These are phyloP conservation scores for Nymphalis c-album DNA, from an alignment of 2,888 invertebrate genomes.

Conservation along the genomic window DNA sequence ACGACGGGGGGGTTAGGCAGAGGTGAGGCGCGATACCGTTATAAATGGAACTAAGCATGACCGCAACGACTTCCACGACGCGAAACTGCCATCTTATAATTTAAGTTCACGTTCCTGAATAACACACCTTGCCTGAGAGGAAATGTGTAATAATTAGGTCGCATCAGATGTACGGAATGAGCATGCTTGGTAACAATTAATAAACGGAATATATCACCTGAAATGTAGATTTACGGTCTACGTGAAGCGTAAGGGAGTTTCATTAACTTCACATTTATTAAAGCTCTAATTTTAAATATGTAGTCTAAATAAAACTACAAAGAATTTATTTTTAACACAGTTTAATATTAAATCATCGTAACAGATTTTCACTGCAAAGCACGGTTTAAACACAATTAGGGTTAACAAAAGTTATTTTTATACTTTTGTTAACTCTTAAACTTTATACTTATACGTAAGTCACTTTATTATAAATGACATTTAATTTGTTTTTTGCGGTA, in stretches of 20 bases:
- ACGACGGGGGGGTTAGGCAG: slow-evolving; percentile 59
- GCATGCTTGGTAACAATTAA: slow-evolving; percentile 27
- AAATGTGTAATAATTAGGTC: slow-evolving; percentile 34
- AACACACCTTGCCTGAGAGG: slow-evolving; percentile 41
- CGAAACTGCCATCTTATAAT: slow-evolving; percentile 50
- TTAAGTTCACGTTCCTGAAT: slow-evolving; percentile 52
- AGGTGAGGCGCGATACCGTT: slow-evolving; percentile 56
- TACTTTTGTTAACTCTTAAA: no score
- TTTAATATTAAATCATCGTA: no score
- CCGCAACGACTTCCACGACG: slow-evolving; percentile 60
- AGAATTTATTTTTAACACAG: neutral
- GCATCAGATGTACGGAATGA: slow-evolving; percentile 33
- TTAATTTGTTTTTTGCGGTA: no score
- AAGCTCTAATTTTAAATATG: neutral
- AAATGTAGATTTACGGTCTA: slow-evolving; percentile 16
- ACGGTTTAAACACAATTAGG: no score
- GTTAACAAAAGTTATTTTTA: no score
- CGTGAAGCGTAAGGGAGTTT: slow-evolving; percentile 10
- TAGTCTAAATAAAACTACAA: neutral
- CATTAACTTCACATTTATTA: slow-evolving; percentile 22
- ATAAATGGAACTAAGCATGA: slow-evolving; percentile 73
- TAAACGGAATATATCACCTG: slow-evolving; percentile 31
- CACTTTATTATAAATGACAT: no score
- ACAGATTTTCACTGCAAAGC: no score
- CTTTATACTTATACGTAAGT: no score